These are phyloP conservation scores for Polypterus senegalus DNA, from an alignment of 2,113 vertebrate genomes.

Conservation along the genomic window DNA sequence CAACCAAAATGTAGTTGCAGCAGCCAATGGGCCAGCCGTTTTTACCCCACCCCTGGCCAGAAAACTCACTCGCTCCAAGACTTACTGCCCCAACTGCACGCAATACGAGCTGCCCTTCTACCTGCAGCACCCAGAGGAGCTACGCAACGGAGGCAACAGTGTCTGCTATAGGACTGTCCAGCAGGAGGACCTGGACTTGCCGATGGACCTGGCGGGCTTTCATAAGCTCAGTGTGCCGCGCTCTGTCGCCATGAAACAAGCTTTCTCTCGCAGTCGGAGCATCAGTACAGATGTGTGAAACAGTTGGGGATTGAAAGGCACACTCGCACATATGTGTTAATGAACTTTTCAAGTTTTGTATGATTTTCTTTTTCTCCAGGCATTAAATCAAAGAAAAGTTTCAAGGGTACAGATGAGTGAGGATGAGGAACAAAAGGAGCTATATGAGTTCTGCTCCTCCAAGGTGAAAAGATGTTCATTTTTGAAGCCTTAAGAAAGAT, in stretches of 20 bases:
- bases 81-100: constrained; percentile 71
- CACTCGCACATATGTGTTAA: neutral
- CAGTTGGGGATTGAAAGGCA: constrained; percentile 1
- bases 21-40: constrained; percentile 72
- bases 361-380: neutral
- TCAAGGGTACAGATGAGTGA: neutral
- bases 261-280: constrained; percentile 85
- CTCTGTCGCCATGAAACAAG: constrained; percentile 85
- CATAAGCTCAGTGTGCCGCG: constrained; percentile 78
- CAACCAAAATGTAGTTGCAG: constrained; percentile 75
- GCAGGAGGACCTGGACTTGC: constrained; percentile 72
- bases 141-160: constrained; percentile 70
- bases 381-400: neutral
- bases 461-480: too few species aligned
- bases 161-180: constrained; percentile 67
- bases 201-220: constrained; percentile 55
- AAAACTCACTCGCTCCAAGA: constrained; percentile 54
- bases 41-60: constrained; percentile 64
- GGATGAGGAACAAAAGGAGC: neutral
- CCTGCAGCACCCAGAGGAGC: constrained; percentile 66
- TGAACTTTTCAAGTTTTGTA: neutral
- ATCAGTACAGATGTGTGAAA: constrained; percentile 88
- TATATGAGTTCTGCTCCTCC: neutral
- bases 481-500: too few species aligned
- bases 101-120: constrained; percentile 79